Evolutionary conservation across 2,113 vertebrate species (phyloP).

Genomic region (Psittacula cyanocephala): DNA sequence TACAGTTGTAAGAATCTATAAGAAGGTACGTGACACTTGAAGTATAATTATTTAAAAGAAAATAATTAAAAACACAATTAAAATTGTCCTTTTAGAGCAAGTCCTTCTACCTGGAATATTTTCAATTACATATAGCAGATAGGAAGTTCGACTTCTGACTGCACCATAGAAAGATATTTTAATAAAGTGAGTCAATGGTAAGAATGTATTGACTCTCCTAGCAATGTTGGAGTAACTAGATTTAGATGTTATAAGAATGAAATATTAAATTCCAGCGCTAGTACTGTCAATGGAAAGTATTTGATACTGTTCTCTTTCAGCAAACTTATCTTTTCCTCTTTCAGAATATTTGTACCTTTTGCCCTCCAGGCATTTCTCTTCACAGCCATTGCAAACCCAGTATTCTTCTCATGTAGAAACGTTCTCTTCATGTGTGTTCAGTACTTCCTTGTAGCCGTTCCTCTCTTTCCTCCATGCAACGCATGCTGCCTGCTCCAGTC

Average conservation of each 20-base stretch:
- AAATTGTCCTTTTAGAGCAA: not conserved
- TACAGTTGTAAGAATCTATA: not conserved
- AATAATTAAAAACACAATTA: not conserved
- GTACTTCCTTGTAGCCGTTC: not conserved
- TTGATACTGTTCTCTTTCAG: not conserved
- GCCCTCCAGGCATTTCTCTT: not conserved
- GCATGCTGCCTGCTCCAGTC: not conserved
- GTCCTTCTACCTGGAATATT: not conserved
- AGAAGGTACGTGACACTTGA: not conserved
- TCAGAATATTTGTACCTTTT: not conserved
- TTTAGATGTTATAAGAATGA: not conserved
- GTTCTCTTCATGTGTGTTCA: fast-evolving
- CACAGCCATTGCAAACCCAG: not conserved
- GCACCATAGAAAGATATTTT: not conserved
- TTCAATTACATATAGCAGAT: not conserved
- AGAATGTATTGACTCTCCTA: not conserved
- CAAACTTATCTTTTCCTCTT: not conserved
- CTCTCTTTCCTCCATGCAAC: not conserved
- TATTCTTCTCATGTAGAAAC: not conserved
- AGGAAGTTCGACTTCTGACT: not conserved
- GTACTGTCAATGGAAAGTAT: not conserved
- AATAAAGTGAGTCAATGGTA: not conserved
- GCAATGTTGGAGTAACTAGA: not conserved
- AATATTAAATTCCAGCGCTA: not conserved
- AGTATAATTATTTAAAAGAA: not conserved